Percentiles rank a stretch among this genome's conserved stretches.
phyloP scores from a whole-genome alignment of 2,113 vertebrate species.

The Callospermophilus lateralis region DNA sequence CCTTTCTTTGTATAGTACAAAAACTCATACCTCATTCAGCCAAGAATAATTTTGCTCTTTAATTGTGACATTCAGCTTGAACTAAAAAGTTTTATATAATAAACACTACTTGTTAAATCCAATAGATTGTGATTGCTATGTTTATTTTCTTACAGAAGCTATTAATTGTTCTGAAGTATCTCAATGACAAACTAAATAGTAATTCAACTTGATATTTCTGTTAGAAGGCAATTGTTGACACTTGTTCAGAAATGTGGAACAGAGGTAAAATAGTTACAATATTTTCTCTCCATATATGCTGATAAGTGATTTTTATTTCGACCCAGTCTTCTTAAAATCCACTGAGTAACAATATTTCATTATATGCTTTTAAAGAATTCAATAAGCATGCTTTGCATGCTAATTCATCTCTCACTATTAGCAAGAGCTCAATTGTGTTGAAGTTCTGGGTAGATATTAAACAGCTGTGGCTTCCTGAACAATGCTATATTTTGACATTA shows the following conservation, averaged over 20 bases:
- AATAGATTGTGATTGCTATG: not conserved
- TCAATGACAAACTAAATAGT: not conserved
- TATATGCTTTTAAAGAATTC: not conserved
- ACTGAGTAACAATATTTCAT: not conserved
- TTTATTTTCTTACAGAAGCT: not conserved
- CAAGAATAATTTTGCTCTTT: slow-evolving; percentile 47
- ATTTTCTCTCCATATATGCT: not conserved
- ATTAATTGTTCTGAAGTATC: not conserved
- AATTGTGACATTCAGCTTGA: slow-evolving; percentile 44
- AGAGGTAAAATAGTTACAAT: not conserved
- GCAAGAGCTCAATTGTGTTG: not conserved
- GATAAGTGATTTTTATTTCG: not conserved
- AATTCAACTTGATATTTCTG: not conserved
- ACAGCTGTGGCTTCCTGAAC: not conserved
- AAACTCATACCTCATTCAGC: slow-evolving; percentile 34
- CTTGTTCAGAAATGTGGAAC: not conserved
- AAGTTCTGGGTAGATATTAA: not conserved
- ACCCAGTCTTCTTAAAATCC: not conserved
- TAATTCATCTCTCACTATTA: not conserved
- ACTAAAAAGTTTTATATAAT: slow-evolving; percentile 17
- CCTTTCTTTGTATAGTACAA: not conserved
- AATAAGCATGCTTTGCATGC: not conserved
- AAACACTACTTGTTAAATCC: slow-evolving; percentile 19
- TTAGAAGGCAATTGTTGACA: not conserved
- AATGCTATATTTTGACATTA: not conserved